phyloP scores from a whole-genome alignment of 2,113 vertebrate genomes.

The Eulemur macaco region DNA sequence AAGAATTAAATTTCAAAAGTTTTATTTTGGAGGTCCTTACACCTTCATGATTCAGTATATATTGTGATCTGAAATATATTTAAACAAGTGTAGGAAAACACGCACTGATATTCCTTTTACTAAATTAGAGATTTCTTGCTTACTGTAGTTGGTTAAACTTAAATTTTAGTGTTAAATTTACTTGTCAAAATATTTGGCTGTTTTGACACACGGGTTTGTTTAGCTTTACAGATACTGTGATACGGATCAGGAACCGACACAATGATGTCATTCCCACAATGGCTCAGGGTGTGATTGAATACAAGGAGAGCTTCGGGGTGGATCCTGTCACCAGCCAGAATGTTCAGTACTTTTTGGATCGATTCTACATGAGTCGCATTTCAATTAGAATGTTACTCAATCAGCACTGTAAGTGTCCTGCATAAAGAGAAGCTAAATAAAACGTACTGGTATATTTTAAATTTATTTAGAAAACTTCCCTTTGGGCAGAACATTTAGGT shows the following conservation, averaged over 20 bases:
- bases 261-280: constrained; percentile 98
- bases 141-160: not conserved
- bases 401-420: constrained; percentile 94
- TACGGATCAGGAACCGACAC: constrained; percentile 96
- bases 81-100: not conserved
- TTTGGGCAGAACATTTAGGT: constrained; percentile 12
- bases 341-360: constrained; percentile 98
- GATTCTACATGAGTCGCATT: constrained; percentile 99
- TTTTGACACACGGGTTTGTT: constrained; percentile 64
- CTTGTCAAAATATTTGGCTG: constrained; percentile 50
- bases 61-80: constrained; percentile 16
- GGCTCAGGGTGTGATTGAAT: constrained; percentile 97
- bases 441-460: not conserved
- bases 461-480: constrained; percentile 51
- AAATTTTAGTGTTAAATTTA: constrained; percentile 43
- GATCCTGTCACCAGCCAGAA: constrained; percentile 97
- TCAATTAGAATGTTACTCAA: constrained; percentile 99
- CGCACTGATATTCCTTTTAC: not conserved
- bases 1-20: constrained; percentile 16
- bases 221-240: constrained; percentile 97
- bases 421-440: constrained; percentile 30
- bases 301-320: constrained; percentile 95
- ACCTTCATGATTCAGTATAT: not conserved
- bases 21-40: not conserved
- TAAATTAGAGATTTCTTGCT: not conserved